Evolutionary conservation across 2,888 invertebrate species (phyloP), one percentile per base, ranked within the genome.

Genomic region (Tipula helvola): DNA sequence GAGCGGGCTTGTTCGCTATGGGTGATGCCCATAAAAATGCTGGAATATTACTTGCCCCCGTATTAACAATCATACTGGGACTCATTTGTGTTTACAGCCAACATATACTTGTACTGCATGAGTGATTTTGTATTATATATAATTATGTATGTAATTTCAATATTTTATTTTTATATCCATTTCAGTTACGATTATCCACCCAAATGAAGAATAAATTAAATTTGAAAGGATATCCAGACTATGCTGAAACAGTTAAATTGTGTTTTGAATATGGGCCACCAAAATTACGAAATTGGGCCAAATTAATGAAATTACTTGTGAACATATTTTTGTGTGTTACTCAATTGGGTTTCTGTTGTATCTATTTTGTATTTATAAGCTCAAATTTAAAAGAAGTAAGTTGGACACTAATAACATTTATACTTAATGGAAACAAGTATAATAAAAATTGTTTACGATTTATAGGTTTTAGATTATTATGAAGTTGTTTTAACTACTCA

Each of bases 271-370:
- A 94, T 86, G 97, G 97, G 0, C 96, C 97, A 0, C 90, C 92
- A 0, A 90, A 91, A 42, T 89, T 95, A n/a, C 93, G 95, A 83
- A 92, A 92, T 36, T 93, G 94, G 89, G 94, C 96, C 0, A 92
- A 91, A 42, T 89, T 92, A 8, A 95, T 96, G 93, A 94, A 95
- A 92, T 93, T 92, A 44, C 89, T 95, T 87, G 96, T 98, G 88
- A 97, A 98, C 91, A 89, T 94, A 13, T 98, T 98, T 92, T 94
- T 99, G 87, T 96, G 97, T 91, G 93, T 98, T 87, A 99, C 99
- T n/a, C 99, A 99, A 92, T 93, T 99, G 88, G 99, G 99, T 87
- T 99, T 99, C 92, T 99, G 99, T 91, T 98, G 98, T 91, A 97
- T 99, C 41, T 99, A 99, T 92, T 96, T 98, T 89, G 97, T 99